phyloP scores from a whole-genome alignment of 2,797 vertebrate genomes.

The Sphenodon punctatus region DNA sequence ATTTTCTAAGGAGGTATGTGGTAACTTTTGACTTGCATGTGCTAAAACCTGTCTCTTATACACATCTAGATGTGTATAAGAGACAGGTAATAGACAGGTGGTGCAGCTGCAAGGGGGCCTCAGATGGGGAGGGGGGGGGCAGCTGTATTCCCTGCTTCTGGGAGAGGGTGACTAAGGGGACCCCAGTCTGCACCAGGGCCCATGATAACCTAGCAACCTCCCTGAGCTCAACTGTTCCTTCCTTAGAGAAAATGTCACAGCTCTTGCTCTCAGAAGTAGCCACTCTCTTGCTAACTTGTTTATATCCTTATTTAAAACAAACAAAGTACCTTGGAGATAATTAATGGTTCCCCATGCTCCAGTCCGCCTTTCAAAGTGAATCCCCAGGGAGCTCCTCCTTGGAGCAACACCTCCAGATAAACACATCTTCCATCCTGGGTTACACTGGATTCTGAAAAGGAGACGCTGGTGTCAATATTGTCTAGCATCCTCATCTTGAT shows the following conservation, averaged over 20 bases:
- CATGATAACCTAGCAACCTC: too few relatives aligned
- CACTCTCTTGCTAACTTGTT: background rate
- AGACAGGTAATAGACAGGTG: too few relatives aligned
- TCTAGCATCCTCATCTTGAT: slow-evolving; percentile 62
- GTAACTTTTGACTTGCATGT: too few relatives aligned
- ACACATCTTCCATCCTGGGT: slow-evolving; percentile 73
- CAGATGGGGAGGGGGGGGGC: too few relatives aligned
- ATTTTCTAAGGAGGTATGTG: too few relatives aligned
- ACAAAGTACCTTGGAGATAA: slow-evolving; percentile 92
- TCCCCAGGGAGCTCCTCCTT: slow-evolving; percentile 94
- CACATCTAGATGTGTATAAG: too few relatives aligned
- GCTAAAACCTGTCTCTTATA: too few relatives aligned
- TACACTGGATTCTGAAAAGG: slow-evolving; percentile 15
- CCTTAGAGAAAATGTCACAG: background rate
- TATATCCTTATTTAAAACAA: background rate
- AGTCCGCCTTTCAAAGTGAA: slow-evolving; percentile 93
- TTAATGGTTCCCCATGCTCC: slow-evolving; percentile 87
- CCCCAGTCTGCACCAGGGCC: too few relatives aligned
- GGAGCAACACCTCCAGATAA: slow-evolving; percentile 85
- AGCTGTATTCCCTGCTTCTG: too few relatives aligned
- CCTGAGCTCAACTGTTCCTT: too few relatives aligned
- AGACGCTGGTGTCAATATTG: slow-evolving; percentile 45
- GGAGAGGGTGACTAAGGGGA: too few relatives aligned
- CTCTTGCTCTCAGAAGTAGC: rapidly evolving
- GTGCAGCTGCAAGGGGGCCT: too few relatives aligned